Base-by-base conservation (phyloP, 2,888 invertebrate genomes). In the Eumacrocentrus americanus region DNA sequence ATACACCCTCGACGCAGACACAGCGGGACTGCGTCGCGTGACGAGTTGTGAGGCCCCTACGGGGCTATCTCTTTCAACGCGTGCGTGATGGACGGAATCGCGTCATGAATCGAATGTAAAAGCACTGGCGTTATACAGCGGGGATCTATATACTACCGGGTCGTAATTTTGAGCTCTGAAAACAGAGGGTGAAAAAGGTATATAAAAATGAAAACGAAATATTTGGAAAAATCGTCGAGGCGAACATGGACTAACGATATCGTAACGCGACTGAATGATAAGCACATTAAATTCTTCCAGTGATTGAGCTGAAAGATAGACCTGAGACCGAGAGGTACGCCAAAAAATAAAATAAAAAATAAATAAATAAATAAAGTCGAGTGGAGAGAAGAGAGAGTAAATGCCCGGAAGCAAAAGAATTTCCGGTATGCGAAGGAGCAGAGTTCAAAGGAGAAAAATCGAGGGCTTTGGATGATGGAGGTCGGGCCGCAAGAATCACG, bases 41-140 rank as follows among this genome's bases (percentile, higher is more conserved):
- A 51, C 51, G 35, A 35, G 37, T 12, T 37, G 46, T 35, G 18
- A 35, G 46, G 35, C 46, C 37, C 16, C 54, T 44, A 18, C n/a
- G 34, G 16, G 47, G 14, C 20, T 51, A 71, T 72, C 72, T 72
- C 69, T 70, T 65, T 69, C 70, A 72, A 71, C 70, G 68, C 64
- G 68, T 67, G 68, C 69, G 63, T 67, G 65, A 68, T 69, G 65
- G 52, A 54, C 52, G 61, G 62, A 69, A 68, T 67, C 66, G 63
- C 63, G 63, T 59, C 61, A 57, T 63, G 57, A 63, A 67, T 65
- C 65, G 55, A 64, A 65, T 62, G 20, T 34, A 50, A 22, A 53
- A 51, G 37, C 12, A 37, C 51, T 51, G n/a, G 25, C 46, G 44
- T 7, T n/a, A 22, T 12, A 14, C 23, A 29, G 29, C 29, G 29